Percentiles rank a stretch among this genome's conserved stretches.
Evolutionary conservation across 1,140 invertebrate species (phyloP).

Genomic region (Rhagoletis pomonella): DNA sequence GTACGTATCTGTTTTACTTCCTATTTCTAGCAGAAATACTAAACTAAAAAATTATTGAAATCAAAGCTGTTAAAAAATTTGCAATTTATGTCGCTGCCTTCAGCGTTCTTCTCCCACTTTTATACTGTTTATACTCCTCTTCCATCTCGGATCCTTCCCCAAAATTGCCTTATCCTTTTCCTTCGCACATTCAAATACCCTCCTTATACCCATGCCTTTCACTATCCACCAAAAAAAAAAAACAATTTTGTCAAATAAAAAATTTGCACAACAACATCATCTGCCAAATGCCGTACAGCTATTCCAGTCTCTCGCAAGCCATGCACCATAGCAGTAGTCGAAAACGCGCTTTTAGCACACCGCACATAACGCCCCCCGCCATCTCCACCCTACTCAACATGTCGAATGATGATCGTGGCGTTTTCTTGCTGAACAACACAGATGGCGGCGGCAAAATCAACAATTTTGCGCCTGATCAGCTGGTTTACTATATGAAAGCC

Average conservation of each 20-base stretch:
- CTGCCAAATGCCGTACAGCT: slow-evolving; percentile 3
- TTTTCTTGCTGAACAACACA: neutral
- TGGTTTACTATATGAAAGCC: slow-evolving; percentile 67
- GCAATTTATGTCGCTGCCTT: too few relatives aligned
- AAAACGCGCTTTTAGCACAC: slow-evolving; percentile 70
- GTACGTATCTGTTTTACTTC: neutral
- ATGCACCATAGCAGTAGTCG: slow-evolving; percentile 57
- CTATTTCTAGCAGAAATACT: neutral
- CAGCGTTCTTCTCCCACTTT: too few relatives aligned
- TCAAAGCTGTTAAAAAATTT: too few relatives aligned
- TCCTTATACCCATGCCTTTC: neutral
- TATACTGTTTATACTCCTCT: neutral
- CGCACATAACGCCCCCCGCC: slow-evolving; percentile 63
- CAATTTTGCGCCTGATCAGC: slow-evolving; percentile 58
- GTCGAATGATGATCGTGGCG: neutral
- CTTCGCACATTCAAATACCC: neutral
- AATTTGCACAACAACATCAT: slow-evolving; percentile 1
- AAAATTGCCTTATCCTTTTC: neutral
- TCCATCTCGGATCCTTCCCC: neutral
- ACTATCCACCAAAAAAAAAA: neutral
- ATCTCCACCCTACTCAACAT: slow-evolving; percentile 53
- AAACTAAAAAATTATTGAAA: neutral
- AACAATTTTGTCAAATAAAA: neutral
- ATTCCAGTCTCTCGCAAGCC: slow-evolving; percentile 55
- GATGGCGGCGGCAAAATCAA: slow-evolving; percentile 53